phyloP scores from a whole-genome alignment of 1,140 invertebrate genomes.

The Bathynomus jamesi region DNA sequence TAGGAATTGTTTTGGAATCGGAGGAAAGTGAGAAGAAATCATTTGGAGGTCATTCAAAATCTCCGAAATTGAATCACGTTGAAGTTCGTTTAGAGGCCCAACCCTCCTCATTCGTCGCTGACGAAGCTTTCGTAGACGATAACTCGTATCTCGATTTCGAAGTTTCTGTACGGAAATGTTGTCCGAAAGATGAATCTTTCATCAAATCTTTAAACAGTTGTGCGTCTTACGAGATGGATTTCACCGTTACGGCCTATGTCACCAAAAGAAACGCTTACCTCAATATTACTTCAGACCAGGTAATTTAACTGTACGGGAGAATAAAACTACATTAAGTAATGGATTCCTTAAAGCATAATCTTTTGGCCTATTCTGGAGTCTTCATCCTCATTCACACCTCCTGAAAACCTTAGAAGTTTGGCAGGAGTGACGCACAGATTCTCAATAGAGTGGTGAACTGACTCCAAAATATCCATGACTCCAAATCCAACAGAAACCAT shows the following conservation, averaged over 20 bases:
- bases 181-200: neutral
- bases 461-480: neutral
- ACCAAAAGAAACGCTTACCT: neutral
- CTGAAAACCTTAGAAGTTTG: no score
- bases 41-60: neutral
- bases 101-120: neutral
- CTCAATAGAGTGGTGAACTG: no score
- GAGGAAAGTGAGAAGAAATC: no score
- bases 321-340: neutral
- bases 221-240: neutral
- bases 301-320: neutral
- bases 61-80: neutral
- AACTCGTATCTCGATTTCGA: neutral
- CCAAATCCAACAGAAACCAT: neutral
- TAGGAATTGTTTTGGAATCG: no score
- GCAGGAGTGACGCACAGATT: no score
- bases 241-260: neutral
- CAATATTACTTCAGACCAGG: neutral
- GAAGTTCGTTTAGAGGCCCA: neutral
- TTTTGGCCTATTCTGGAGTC: no score
- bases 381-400: no score
- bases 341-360: neutral
- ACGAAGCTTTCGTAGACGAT: neutral
- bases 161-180: neutral
- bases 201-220: neutral